These are phyloP conservation scores for Limonius californicus DNA, from an alignment of 1,140 invertebrate species.

Conservation along the genomic window DNA sequence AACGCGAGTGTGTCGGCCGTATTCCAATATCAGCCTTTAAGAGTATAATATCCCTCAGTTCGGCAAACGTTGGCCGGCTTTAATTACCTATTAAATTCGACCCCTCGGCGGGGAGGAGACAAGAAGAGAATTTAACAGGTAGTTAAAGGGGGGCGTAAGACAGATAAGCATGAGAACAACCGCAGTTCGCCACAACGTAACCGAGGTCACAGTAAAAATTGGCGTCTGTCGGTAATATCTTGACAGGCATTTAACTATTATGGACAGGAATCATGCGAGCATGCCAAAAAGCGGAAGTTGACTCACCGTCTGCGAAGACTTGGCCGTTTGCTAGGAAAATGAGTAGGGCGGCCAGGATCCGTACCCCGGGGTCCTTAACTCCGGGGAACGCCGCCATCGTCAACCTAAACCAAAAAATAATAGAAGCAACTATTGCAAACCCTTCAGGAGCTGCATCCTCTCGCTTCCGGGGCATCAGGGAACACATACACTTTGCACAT, in stretches of 20 bases:
- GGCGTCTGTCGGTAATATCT: constrained; percentile 5
- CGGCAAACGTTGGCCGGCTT: not conserved
- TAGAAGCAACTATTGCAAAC: constrained; percentile 11
- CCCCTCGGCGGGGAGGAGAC: not conserved
- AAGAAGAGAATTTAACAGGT: not conserved
- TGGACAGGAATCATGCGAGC: constrained; percentile 1
- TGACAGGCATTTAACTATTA: constrained; percentile 9
- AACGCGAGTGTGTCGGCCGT: no score
- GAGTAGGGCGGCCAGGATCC: not conserved
- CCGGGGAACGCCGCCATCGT: constrained; percentile 7
- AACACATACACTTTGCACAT: not conserved
- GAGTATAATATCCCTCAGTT: no score
- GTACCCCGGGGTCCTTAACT: constrained; percentile 9
- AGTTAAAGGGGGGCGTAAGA: not conserved
- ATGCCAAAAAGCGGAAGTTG: not conserved
- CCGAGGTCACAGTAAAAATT: not conserved
- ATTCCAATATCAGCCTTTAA: no score
- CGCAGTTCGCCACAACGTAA: not conserved
- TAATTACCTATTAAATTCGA: not conserved
- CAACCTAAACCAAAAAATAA: constrained; percentile 12
- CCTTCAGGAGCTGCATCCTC: constrained; percentile 2
- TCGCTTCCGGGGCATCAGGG: not conserved
- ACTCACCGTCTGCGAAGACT: constrained; percentile 8
- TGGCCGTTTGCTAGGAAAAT: constrained; percentile 7
- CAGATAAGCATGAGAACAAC: not conserved